Conservation (phyloP, 2,888 invertebrate species). For the Lasioglossum leucozonium region DNA sequence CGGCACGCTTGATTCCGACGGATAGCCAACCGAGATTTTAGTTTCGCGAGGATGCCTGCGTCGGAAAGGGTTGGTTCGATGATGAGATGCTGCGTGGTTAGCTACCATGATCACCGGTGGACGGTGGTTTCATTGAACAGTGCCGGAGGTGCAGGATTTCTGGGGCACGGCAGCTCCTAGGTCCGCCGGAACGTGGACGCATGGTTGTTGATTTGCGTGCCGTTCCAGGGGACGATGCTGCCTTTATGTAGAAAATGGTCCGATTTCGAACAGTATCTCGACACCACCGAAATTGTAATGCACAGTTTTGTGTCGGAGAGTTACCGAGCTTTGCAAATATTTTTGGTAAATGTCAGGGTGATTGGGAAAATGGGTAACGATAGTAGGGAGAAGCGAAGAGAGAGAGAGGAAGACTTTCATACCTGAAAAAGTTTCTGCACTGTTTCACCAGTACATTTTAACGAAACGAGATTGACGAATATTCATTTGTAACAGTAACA, state of each 20-base stretch:
- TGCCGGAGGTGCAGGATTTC: not conserved
- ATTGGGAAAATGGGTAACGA: not conserved
- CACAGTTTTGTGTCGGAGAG: not conserved
- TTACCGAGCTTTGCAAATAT: not conserved
- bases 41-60: not conserved
- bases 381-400: not conserved
- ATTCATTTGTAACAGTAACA: not conserved
- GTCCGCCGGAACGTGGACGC: not conserved
- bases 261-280: too few relatives aligned
- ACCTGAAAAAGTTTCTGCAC: not conserved
- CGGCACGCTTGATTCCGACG: conserved; percentile 17
- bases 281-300: not conserved
- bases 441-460: not conserved
- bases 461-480: not conserved
- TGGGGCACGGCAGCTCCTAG: not conserved
- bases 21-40: not conserved
- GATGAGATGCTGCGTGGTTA: not conserved
- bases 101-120: not conserved
- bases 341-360: not conserved
- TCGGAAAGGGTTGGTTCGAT: conserved; percentile 7
- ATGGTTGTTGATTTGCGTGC: not conserved
- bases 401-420: not conserved
- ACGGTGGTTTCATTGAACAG: not conserved
- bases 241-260: not conserved
- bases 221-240: not conserved